Percentiles rank a stretch among this genome's conserved stretches.
These are phyloP conservation scores for Eristalis tenax DNA, from an alignment of 2,888 invertebrate genomes.

Conservation along the genomic window DNA sequence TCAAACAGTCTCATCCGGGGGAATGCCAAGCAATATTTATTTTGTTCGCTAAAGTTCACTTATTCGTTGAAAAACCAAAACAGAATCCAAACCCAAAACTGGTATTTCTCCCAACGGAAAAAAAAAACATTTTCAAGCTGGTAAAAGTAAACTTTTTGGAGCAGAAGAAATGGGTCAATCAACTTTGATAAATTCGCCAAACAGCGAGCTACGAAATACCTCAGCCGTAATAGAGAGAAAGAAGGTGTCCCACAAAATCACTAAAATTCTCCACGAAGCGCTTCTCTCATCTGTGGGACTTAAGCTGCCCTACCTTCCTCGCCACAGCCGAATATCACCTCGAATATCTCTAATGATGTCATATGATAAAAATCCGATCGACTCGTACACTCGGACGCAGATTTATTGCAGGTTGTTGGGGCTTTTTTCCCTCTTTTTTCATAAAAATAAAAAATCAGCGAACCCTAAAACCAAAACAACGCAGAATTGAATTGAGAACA, in stretches of 20 bases:
- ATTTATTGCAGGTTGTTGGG: constrained; percentile 57
- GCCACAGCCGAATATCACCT: constrained; percentile 7
- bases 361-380: constrained; percentile 63
- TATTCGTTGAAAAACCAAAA: constrained; percentile 12
- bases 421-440: constrained; percentile 24
- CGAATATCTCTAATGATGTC: constrained; percentile 52
- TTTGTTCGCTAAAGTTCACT: constrained; percentile 9
- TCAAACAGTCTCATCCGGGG: constrained; percentile 50
- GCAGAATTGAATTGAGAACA: background rate
- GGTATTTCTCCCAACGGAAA: constrained; percentile 12
- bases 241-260: constrained; percentile 43
- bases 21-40: constrained; percentile 17
- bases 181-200: constrained; percentile 47
- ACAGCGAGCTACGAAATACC: constrained; percentile 6
- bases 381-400: constrained; percentile 34
- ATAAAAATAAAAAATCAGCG: constrained; percentile 25
- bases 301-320: background rate
- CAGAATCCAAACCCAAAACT: constrained; percentile 18
- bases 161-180: constrained; percentile 57
- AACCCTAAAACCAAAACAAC: constrained; percentile 27
- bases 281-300: background rate
- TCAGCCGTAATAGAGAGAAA: constrained; percentile 14
- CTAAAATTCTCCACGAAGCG: background rate
- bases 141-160: constrained; percentile 15
- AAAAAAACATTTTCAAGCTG: background rate